Evolutionary conservation across 2,888 invertebrate species (phyloP).

Genomic region (Synergus laeviventris): DNA sequence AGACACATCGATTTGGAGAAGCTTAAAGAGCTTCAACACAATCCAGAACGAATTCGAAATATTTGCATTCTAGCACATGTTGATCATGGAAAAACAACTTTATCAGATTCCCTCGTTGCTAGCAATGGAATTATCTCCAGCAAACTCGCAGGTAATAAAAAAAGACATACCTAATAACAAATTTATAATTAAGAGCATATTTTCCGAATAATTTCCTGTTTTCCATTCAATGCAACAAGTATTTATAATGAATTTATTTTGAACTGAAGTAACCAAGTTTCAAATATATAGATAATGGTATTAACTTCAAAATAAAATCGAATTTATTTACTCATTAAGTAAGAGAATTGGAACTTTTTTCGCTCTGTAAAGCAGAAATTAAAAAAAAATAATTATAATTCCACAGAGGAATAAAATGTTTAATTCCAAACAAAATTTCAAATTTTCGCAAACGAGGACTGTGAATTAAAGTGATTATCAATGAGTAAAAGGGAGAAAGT

Average conservation of each 20-base stretch:
- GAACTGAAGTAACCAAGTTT: neutral
- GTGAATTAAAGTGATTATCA: no score
- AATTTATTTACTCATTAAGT: no score
- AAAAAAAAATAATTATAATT: no score
- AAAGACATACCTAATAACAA: neutral
- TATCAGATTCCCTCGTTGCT: conserved; percentile 95
- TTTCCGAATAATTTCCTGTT: neutral
- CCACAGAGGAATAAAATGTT: no score
- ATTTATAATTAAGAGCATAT: neutral
- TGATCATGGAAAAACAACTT: conserved; percentile 98
- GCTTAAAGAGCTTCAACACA: conserved; percentile 83
- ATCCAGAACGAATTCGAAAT: conserved; percentile 87
- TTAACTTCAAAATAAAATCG: no score
- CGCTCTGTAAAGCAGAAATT: no score
- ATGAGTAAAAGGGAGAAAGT: no score
- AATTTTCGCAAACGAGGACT: no score
- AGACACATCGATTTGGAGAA: conserved; percentile 79
- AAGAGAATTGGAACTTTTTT: no score
- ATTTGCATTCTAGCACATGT: conserved; percentile 98
- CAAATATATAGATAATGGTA: neutral
- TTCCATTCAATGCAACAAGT: neutral
- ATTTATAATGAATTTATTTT: neutral
- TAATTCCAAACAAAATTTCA: no score
- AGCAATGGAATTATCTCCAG: conserved; percentile 96
- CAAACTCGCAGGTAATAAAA: conserved; percentile 86